Conservation (phyloP, 2,888 invertebrate genomes). For the Uloborus plumipes region DNA sequence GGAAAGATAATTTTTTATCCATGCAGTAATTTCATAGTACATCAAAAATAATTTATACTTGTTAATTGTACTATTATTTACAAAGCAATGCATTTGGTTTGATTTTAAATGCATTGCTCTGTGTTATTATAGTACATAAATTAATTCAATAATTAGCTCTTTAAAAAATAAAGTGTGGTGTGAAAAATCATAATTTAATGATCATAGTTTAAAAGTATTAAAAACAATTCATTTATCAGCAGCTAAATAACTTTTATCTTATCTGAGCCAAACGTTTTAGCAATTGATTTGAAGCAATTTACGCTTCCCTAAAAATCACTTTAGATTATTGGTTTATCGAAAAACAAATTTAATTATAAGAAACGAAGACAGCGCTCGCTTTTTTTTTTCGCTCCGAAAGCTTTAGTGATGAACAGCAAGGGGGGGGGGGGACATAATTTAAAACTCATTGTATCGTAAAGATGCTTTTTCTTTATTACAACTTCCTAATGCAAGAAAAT, state of each 20-base stretch:
- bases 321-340: conserved; percentile 60
- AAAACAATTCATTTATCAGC: conserved; percentile 30
- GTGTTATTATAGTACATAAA: no score
- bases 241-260: conserved; percentile 23
- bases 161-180: no score
- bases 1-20: no score
- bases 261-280: conserved; percentile 18
- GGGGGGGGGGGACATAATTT: conserved; percentile 7
- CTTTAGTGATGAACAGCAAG: no score
- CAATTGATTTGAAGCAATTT: conserved; percentile 31
- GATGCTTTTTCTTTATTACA: conserved; percentile 10
- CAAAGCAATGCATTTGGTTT: no score
- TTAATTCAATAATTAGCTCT: no score
- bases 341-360: conserved; percentile 63
- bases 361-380: conserved; percentile 20
- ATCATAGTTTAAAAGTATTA: no score
- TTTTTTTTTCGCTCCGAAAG: conserved; percentile 28
- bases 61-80: no score
- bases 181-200: no score
- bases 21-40: no score
- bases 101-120: no score
- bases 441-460: conserved; percentile 22
- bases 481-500: conserved; percentile 31
- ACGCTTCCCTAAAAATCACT: conserved; percentile 38
- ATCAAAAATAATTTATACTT: no score